phyloP scores from a whole-genome alignment of 1,140 invertebrate genomes.

The Pseudoatta argentina region DNA sequence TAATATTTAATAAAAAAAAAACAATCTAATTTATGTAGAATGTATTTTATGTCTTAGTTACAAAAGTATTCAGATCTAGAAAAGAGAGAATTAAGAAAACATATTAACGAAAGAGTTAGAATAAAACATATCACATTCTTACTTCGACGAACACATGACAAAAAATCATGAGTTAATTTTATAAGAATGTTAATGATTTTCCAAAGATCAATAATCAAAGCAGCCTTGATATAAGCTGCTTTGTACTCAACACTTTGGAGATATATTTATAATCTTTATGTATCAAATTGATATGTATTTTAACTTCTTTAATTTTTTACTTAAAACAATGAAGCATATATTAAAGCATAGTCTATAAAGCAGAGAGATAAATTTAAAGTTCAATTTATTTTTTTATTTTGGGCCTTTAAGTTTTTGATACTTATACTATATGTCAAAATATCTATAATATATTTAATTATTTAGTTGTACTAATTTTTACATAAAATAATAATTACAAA shows the following conservation, averaged over 20 bases:
- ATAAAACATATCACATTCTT: slow-evolving; percentile 53
- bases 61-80: neutral
- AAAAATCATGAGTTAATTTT: slow-evolving; percentile 7
- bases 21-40: neutral
- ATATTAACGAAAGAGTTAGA: neutral
- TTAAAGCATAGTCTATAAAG: neutral
- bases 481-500: neutral
- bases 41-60: neutral
- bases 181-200: slow-evolving; percentile 77
- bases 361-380: neutral
- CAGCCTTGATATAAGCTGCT: slow-evolving; percentile 48
- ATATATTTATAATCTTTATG: neutral
- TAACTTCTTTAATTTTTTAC: neutral
- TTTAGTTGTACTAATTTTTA: neutral
- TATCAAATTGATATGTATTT: neutral
- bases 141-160: neutral
- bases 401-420: neutral
- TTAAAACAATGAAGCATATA: neutral
- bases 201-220: slow-evolving; percentile 83
- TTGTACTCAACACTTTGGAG: slow-evolving; percentile 83
- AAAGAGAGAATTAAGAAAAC: neutral
- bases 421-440: neutral
- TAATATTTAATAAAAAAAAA: neutral
- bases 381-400: too few relatives aligned
- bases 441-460: neutral